phyloP scores from a whole-genome alignment of 2,888 invertebrate species.

The Poecilobothrus nobilitatus region DNA sequence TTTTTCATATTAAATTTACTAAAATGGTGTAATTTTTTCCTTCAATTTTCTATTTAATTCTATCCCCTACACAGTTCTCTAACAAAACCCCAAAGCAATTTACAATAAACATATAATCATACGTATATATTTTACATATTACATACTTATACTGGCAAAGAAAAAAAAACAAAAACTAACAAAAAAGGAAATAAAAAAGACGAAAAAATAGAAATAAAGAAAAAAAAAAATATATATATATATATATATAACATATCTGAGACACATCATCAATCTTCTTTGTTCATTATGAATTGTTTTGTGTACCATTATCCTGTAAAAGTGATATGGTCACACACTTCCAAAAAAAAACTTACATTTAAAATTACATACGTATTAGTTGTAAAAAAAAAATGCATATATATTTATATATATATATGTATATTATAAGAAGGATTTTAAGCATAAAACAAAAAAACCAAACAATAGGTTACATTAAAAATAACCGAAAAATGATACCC shows the following conservation, averaged over 20 bases:
- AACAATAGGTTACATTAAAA: neutral
- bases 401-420: neutral
- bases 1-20: neutral
- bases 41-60: neutral
- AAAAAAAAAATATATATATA: too few relatives aligned
- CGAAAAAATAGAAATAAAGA: neutral
- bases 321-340: constrained; percentile 4
- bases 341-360: neutral
- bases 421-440: neutral
- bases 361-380: neutral
- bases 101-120: neutral
- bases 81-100: neutral
- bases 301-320: constrained; percentile 4
- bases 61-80: neutral
- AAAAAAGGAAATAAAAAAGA: neutral
- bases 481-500: neutral
- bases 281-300: constrained; percentile 1
- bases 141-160: neutral
- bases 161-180: too few relatives aligned
- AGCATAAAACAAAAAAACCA: neutral
- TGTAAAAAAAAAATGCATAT: neutral
- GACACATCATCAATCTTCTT: constrained; percentile 4
- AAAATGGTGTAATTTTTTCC: neutral
- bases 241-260: neutral
- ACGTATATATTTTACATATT: neutral